phyloP scores from a whole-genome alignment of 1,140 invertebrate species.

The Argopecten irradians region DNA sequence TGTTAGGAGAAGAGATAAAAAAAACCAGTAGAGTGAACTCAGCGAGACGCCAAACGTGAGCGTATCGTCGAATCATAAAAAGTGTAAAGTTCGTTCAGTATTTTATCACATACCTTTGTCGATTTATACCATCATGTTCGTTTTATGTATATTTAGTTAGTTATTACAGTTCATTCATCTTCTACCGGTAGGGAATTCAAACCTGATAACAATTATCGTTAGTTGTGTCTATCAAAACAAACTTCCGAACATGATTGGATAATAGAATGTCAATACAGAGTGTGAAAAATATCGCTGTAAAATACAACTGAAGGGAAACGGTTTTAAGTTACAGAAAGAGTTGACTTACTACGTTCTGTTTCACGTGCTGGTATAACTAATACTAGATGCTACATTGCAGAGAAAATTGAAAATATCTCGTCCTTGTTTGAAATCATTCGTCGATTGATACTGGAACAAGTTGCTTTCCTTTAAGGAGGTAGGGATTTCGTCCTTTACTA shows the following conservation, averaged over 20 bases:
- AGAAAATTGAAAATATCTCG: no score
- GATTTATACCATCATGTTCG: not conserved
- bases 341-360: no score
- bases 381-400: no score
- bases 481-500: no score
- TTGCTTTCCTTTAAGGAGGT: no score
- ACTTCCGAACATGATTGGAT: not conserved
- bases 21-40: not conserved
- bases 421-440: no score
- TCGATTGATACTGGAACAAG: no score
- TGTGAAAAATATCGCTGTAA: no score
- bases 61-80: not conserved
- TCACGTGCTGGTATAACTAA: no score
- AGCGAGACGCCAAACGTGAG: not conserved
- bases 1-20: not conserved
- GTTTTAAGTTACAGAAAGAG: no score
- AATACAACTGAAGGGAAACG: no score
- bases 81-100: not conserved
- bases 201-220: not conserved
- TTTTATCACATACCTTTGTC: not conserved
- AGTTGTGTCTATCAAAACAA: not conserved
- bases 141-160: not conserved
- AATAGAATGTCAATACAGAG: not conserved
- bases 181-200: not conserved
- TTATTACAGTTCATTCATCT: not conserved